Evolutionary conservation across 1,140 invertebrate species (phyloP).

Genomic region (Amphibalanus amphitrite): DNA sequence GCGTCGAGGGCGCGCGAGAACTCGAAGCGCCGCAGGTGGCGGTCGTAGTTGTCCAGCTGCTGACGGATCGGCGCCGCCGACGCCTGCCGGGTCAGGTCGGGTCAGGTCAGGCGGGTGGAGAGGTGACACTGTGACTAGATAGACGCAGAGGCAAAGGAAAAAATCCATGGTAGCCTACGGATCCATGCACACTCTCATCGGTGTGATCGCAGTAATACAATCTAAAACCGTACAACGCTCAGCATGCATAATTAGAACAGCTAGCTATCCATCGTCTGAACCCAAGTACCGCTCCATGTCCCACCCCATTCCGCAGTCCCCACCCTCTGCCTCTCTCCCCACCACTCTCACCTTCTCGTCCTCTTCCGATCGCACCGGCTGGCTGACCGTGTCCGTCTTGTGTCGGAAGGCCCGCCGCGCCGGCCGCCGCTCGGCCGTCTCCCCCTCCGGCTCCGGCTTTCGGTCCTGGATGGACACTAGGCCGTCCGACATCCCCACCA

Average conservation of each 20-base stretch:
- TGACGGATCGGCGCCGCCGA: neutral
- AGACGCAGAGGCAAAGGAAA: too few relatives aligned
- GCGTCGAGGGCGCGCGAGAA: constrained; percentile 60
- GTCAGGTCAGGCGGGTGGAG: neutral
- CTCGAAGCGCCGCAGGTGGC: constrained; percentile 55
- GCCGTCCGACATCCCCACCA: constrained; percentile 10
- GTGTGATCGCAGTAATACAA: neutral
- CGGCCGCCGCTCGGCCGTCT: neutral
- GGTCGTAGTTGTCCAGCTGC: constrained; percentile 34
- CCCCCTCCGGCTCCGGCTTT: neutral
- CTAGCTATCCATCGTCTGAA: neutral
- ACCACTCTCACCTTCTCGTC: too few relatives aligned
- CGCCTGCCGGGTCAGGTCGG: neutral
- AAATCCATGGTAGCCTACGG: too few relatives aligned
- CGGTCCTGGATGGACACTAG: neutral
- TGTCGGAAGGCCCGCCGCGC: neutral
- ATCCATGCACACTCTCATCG: neutral
- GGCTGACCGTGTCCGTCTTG: neutral
- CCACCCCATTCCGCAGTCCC: too few relatives aligned
- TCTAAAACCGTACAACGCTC: neutral
- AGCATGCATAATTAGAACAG: neutral
- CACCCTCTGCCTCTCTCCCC: too few relatives aligned
- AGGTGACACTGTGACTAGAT: neutral
- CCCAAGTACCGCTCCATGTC: neutral
- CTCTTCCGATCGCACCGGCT: neutral